Percentiles rank a stretch among this genome's conserved stretches.
These are phyloP conservation scores for Hippocampus mohnikei DNA, from an alignment of 2,113 vertebrate genomes.

Conservation along the genomic window DNA sequence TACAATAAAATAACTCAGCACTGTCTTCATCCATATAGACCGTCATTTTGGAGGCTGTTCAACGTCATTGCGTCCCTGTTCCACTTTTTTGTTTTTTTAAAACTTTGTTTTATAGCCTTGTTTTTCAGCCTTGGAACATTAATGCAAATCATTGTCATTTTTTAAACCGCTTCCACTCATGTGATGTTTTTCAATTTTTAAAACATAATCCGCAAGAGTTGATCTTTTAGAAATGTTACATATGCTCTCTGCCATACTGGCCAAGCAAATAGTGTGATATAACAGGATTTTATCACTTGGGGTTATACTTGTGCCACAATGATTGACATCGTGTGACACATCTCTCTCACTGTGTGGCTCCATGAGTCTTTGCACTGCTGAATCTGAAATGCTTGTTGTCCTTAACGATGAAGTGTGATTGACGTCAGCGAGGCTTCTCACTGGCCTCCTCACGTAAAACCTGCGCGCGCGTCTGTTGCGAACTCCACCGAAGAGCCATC, in stretches of 20 bases:
- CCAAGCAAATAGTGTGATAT: slow-evolving; percentile 2
- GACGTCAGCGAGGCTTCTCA: slow-evolving; percentile 60
- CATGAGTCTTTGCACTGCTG: slow-evolving; percentile 26
- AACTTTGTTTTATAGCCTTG: neutral
- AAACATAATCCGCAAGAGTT: neutral
- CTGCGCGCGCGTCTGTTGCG: slow-evolving; percentile 31
- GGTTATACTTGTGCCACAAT: neutral
- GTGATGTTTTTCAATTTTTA: slow-evolving; percentile 4
- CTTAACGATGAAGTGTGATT: slow-evolving; percentile 56
- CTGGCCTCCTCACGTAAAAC: slow-evolving; percentile 45
- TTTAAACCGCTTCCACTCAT: neutral
- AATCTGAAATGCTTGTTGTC: slow-evolving; percentile 61
- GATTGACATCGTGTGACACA: neutral
- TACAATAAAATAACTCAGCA: neutral
- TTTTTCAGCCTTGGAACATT: neutral
- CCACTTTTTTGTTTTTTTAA: neutral
- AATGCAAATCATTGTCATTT: neutral
- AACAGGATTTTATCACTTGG: slow-evolving; percentile 3
- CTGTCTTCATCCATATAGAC: neutral
- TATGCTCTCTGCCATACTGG: slow-evolving; percentile 5
- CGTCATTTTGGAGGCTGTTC: neutral
- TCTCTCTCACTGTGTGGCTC: slow-evolving; percentile 9
- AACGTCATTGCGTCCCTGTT: neutral
- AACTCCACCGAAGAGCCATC: slow-evolving; percentile 25
- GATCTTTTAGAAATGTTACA: neutral